phyloP scores from a whole-genome alignment of 2,797 vertebrate genomes.

The Petrocephalus schoutedeni region DNA sequence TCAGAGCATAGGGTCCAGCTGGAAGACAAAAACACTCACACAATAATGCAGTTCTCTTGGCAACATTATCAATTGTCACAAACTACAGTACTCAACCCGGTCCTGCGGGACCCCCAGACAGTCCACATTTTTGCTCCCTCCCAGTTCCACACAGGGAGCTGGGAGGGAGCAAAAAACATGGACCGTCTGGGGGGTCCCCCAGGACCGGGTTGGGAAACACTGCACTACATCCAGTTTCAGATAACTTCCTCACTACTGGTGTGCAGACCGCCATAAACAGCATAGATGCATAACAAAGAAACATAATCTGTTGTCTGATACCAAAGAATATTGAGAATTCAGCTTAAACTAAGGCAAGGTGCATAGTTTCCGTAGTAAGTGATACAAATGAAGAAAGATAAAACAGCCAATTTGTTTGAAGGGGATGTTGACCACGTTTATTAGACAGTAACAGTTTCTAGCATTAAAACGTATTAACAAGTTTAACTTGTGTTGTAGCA shows the following conservation, averaged over 20 bases:
- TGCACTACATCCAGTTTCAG: conserved; percentile 27
- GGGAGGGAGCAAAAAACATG: background rate
- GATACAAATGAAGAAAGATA: background rate
- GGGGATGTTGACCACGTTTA: background rate
- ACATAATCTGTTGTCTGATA: conserved; percentile 27
- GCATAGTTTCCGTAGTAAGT: background rate
- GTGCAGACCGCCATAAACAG: background rate
- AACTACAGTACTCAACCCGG: background rate
- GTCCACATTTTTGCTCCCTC: background rate
- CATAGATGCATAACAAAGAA: background rate
- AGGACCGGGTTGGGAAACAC: background rate
- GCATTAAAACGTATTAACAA: background rate
- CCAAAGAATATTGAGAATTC: background rate
- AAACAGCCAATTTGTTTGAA: background rate
- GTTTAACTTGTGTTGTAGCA: background rate
- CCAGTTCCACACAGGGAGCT: background rate
- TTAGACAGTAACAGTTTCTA: background rate
- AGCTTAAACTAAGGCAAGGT: background rate
- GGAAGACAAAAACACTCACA: conserved; percentile 34
- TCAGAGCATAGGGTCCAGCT: conserved; percentile 28
- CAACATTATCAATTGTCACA: conserved; percentile 16
- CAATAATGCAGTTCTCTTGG: conserved; percentile 26
- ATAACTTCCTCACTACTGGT: conserved; percentile 17
- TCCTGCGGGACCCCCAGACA: background rate
- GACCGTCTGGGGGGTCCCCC: background rate